These are phyloP conservation scores for Ecdyonurus torrentis DNA, from an alignment of 2,888 invertebrate genomes.

Conservation along the genomic window DNA sequence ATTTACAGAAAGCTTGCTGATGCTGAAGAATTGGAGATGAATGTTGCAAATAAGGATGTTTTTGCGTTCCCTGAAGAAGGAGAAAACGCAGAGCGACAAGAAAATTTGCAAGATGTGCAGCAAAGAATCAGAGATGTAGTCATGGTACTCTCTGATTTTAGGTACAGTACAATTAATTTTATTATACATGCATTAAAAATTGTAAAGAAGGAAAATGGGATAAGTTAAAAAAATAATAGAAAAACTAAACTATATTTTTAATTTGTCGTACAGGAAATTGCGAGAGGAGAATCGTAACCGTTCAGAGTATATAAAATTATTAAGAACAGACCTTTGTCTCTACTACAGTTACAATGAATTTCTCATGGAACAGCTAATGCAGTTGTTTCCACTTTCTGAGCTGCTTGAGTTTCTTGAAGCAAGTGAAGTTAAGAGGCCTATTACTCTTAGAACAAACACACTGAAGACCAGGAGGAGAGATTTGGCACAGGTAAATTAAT, in stretches of 20 bases:
- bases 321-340: constrained; percentile 70
- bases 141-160: constrained; percentile 34
- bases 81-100: constrained; percentile 51
- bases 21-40: constrained; percentile 67
- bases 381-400: constrained; percentile 72
- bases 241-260: too few species aligned
- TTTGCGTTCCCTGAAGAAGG: constrained; percentile 59
- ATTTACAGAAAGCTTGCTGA: not conserved
- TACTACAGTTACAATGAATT: constrained; percentile 97
- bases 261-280: constrained; percentile 22
- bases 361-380: constrained; percentile 81
- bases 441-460: constrained; percentile 91
- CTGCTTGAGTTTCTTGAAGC: constrained; percentile 90
- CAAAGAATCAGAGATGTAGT: constrained; percentile 72
- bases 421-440: constrained; percentile 84
- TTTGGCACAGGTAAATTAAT: constrained; percentile 67
- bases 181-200: too few species aligned
- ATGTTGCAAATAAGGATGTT: constrained; percentile 54
- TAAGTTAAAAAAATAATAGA: too few species aligned
- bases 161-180: constrained; percentile 12
- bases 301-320: constrained; percentile 61
- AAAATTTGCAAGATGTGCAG: constrained; percentile 66
- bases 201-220: too few species aligned
- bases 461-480: constrained; percentile 84
- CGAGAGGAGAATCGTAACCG: constrained; percentile 67